phyloP scores from a whole-genome alignment of 2,888 invertebrate genomes.

The Acleris literana region DNA sequence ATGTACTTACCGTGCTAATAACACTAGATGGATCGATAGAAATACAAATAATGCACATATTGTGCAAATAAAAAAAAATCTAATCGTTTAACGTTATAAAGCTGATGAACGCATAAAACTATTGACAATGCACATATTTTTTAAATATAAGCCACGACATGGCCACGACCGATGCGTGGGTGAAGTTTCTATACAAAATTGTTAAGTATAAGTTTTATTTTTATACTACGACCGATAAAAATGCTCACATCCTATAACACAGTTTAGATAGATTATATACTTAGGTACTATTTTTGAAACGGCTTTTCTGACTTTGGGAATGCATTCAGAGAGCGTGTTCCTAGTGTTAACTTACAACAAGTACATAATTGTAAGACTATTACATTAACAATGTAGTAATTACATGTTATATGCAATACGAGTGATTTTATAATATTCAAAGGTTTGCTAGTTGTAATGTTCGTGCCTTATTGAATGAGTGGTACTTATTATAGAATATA shows the following conservation, averaged over 20 bases:
- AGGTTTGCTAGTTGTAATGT: conserved; percentile 50
- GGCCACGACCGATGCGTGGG: too few relatives aligned
- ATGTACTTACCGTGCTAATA: conserved; percentile 30
- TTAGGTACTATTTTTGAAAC: too few relatives aligned
- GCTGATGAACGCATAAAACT: too few relatives aligned
- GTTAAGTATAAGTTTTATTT: too few relatives aligned
- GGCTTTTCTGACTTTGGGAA: too few relatives aligned
- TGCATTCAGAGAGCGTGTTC: background rate
- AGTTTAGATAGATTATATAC: too few relatives aligned
- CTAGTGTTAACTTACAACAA: conserved; percentile 45
- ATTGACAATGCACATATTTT: too few relatives aligned
- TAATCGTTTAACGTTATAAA: too few relatives aligned
- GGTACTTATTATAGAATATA: conserved; percentile 53
- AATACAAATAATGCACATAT: background rate
- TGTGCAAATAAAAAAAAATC: background rate
- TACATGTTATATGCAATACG: conserved; percentile 55
- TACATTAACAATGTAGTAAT: conserved; percentile 42
- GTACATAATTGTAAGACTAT: conserved; percentile 64
- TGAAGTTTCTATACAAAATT: too few relatives aligned
- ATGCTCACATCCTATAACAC: too few relatives aligned
- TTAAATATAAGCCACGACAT: too few relatives aligned
- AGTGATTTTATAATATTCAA: conserved; percentile 51
- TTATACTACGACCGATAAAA: too few relatives aligned
- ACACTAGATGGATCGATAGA: conserved; percentile 17
- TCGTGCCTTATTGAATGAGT: conserved; percentile 71